Evolutionary conservation across 2,797 vertebrate species (phyloP).

Genomic region (Pseudocheirus occidentalis): DNA sequence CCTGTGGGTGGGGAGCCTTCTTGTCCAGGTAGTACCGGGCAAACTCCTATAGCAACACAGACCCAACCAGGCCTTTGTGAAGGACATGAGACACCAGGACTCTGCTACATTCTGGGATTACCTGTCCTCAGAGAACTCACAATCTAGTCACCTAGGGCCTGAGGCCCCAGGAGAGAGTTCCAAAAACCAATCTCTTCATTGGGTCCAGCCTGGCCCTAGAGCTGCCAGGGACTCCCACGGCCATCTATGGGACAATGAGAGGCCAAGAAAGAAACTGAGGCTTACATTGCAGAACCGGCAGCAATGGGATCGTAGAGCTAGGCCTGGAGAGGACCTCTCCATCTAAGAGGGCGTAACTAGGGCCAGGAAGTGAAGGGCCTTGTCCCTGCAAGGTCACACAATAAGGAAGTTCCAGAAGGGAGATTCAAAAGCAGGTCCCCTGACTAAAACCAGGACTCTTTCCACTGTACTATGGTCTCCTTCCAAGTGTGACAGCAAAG

Average conservation of each 20-base stretch:
- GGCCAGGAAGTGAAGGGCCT: background rate
- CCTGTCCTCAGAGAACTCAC: background rate
- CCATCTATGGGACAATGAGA: background rate
- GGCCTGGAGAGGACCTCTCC: background rate
- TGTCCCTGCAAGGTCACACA: background rate
- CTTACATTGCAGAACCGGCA: background rate
- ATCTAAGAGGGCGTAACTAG: background rate
- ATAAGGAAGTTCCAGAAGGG: background rate
- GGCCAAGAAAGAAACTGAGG: background rate
- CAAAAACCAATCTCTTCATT: background rate
- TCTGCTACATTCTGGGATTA: background rate
- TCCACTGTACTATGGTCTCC: background rate
- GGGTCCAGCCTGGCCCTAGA: background rate
- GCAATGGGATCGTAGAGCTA: background rate
- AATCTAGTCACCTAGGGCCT: background rate
- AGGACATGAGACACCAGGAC: background rate
- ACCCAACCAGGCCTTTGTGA: background rate
- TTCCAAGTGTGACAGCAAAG: no score
- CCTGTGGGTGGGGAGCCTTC: constrained; percentile 55
- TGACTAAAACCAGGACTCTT: background rate
- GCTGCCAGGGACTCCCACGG: background rate
- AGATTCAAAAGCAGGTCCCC: no score
- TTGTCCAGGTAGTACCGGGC: constrained; percentile 85
- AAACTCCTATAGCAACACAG: constrained; percentile 85
- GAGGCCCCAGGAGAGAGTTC: background rate